phyloP scores from a whole-genome alignment of 2,888 invertebrate genomes.

The Corythucha ciliata region DNA sequence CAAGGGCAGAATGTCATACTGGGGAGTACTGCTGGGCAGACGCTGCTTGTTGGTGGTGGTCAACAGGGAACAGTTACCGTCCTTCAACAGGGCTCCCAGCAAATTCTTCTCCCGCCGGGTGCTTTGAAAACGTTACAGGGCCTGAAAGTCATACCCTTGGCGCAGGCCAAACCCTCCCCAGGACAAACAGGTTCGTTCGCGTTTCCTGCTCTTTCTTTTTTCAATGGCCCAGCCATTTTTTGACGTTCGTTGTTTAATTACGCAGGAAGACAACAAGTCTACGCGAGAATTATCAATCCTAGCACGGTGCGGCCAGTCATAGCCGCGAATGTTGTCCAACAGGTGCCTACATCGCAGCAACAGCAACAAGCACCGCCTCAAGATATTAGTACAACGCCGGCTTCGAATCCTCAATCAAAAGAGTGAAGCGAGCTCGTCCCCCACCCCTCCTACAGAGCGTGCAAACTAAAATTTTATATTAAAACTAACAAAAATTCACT shows the following conservation, averaged over 20 bases:
- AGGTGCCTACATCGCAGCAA: slow-evolving; percentile 16
- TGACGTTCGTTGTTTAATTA: slow-evolving; percentile 2
- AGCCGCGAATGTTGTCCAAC: slow-evolving; percentile 29
- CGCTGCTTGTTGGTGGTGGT: slow-evolving; percentile 29
- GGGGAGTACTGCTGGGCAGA: slow-evolving; percentile 34
- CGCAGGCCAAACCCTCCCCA: slow-evolving; percentile 25
- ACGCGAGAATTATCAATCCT: slow-evolving; percentile 46
- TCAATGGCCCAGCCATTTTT: background rate
- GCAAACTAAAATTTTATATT: background rate
- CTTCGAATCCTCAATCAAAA: slow-evolving; percentile 16
- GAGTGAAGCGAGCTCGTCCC: slow-evolving; percentile 12
- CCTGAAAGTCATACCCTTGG: slow-evolving; percentile 50
- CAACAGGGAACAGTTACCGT: slow-evolving; percentile 35
- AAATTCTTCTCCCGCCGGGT: slow-evolving; percentile 52
- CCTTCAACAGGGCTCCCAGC: slow-evolving; percentile 42
- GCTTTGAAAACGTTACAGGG: slow-evolving; percentile 54
- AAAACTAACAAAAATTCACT: background rate
- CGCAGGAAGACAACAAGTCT: slow-evolving; percentile 42
- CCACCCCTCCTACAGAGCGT: background rate
- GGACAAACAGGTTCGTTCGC: slow-evolving; percentile 20
- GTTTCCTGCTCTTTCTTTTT: background rate
- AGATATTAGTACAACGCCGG: too few relatives aligned
- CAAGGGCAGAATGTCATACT: slow-evolving; percentile 35
- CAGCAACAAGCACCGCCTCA: slow-evolving; percentile 11
- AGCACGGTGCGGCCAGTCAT: slow-evolving; percentile 33